phyloP scores from a whole-genome alignment of 2,797 vertebrate genomes.

The Sebastes iracundus region DNA sequence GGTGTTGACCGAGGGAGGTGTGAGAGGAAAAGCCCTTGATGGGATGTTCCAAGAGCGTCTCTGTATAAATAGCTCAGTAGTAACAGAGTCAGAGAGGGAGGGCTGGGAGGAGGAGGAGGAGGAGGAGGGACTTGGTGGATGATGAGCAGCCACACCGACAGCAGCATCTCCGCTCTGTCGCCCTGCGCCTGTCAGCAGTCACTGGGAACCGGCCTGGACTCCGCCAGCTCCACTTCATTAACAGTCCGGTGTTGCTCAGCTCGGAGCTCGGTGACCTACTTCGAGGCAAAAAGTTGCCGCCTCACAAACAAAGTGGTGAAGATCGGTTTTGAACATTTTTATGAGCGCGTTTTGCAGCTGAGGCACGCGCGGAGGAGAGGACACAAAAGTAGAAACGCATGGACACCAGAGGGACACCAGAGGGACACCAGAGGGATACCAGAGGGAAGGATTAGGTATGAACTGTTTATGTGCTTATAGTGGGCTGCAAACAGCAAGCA shows the following conservation, averaged over 20 bases:
- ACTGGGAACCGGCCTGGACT: slow-evolving; percentile 24
- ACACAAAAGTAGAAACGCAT: neutral
- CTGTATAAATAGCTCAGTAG: slow-evolving; percentile 50
- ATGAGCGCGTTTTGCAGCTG: neutral
- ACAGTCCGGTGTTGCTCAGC: neutral
- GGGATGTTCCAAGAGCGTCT: slow-evolving; percentile 54
- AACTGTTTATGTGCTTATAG: neutral
- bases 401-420: neutral
- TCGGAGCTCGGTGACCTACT: slow-evolving; percentile 23
- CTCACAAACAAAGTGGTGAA: neutral
- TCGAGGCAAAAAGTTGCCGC: slow-evolving; percentile 30
- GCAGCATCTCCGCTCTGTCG: slow-evolving; percentile 52
- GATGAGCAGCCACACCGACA: slow-evolving; percentile 54
- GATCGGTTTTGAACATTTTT: neutral
- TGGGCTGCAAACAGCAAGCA: neutral
- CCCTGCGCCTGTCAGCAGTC: slow-evolving; percentile 49
- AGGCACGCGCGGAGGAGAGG: neutral
- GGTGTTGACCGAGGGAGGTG: neutral
- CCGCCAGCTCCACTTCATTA: slow-evolving; percentile 16
- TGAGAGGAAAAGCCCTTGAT: slow-evolving; percentile 54
- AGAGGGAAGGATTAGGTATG: slow-evolving; percentile 9
- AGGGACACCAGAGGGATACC: slow-evolving; percentile 1
- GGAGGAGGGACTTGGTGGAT: slow-evolving; percentile 6
- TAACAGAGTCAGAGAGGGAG: neutral
- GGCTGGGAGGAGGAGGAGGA: neutral